Evolutionary conservation across 2,888 invertebrate species (phyloP).

Genomic region (Phyto melanocephala): DNA sequence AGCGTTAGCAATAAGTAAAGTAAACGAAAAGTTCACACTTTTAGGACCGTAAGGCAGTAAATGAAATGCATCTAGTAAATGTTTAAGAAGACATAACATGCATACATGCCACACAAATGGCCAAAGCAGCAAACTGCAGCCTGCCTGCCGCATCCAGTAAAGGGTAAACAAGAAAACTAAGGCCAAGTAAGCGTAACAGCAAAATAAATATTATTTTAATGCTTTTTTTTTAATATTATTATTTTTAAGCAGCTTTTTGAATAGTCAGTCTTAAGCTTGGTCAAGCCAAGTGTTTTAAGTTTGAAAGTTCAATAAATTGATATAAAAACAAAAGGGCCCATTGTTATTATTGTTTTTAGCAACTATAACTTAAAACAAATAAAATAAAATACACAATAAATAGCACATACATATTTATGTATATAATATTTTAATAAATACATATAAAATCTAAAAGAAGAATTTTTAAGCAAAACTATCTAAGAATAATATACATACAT

Average conservation of each 20-base stretch:
- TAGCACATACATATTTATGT: slow-evolving; percentile 20
- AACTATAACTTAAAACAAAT: slow-evolving; percentile 28
- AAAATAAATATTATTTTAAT: slow-evolving; percentile 12
- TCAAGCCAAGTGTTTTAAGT: background rate
- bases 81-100: background rate
- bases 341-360: slow-evolving; percentile 66
- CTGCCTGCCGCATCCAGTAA: background rate
- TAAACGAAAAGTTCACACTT: slow-evolving; percentile 58
- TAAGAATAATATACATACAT: slow-evolving; percentile 5
- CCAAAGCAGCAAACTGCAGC: slow-evolving; percentile 5
- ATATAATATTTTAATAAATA: slow-evolving; percentile 28
- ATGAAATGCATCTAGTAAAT: slow-evolving; percentile 36
- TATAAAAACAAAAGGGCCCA: slow-evolving; percentile 59
- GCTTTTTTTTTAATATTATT: too few species aligned
- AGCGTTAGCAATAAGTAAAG: background rate
- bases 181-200: slow-evolving; percentile 36
- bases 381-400: background rate
- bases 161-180: background rate
- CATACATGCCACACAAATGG: slow-evolving; percentile 24
- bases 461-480: slow-evolving; percentile 10
- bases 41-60: slow-evolving; percentile 54
- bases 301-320: slow-evolving; percentile 11
- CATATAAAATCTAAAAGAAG: background rate
- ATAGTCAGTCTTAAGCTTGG: background rate
- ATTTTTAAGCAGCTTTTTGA: slow-evolving; percentile 4